Base-by-base conservation (phyloP, 1,140 invertebrate genomes). In the Hydropsyche tenuis region DNA sequence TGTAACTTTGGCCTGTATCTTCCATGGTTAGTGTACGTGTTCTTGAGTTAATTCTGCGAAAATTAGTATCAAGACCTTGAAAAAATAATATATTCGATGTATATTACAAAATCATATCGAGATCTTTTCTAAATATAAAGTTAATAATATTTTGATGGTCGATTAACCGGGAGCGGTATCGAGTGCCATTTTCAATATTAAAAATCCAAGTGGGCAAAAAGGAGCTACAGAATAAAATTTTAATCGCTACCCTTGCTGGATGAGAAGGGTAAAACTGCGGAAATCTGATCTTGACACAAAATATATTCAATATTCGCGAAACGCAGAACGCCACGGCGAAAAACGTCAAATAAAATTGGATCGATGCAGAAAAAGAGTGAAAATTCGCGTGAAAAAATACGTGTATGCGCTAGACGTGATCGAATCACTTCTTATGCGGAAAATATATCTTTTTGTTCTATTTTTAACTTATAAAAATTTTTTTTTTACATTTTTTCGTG, bases 271-370 rank as follows among this genome's bases (percentile, higher is more conserved):
- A 20, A 48, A 48, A n/a, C 12, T 14, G 16, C 12, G 46, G 20
- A 53, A 18, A 18, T 53, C 48, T 53, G 48, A 53, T 53, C 20
- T 53, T 53, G 48, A 53, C 48, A 53, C 48, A 16, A 18, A 20
- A 53, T 53, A 53, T 53, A 53, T 53, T 53, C 7, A 53, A 53
- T 53, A 16, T 53, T 53, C 48, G 16, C 48, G 1, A 9, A 37
- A 18, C 48, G 1, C 48, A 18, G 48, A 18, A 9, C 7, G 48
- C 20, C 1, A 2, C 9, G 16, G 16, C 16, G 48, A 18, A 18
- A n/a, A 53, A 53, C 48, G 48, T 53, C 20, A 20, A 53, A 53
- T 7, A 53, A 53, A 53, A 9, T 18, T 37, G n/a, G 48, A 18
- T 53, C 48, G 48, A 53, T 53, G 48, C 16, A 18, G n/a, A 53